Conservation (phyloP, 2,888 invertebrate genomes). For the Galeopsomyia nigrocyanea region DNA sequence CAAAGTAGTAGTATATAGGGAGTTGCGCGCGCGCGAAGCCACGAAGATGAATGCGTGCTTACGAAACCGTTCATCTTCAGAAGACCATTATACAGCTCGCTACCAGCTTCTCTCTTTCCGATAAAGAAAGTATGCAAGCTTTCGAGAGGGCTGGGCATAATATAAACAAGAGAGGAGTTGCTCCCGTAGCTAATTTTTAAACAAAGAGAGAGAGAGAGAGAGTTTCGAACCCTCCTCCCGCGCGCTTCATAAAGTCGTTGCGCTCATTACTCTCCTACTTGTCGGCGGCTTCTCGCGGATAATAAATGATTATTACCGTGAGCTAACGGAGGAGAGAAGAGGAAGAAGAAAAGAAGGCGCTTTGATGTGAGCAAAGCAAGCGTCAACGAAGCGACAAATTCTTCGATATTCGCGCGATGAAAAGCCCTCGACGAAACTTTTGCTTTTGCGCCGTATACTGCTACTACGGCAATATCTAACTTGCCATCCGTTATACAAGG, state of each 20-base stretch:
- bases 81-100: constrained; percentile 37
- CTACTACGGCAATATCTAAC: not conserved
- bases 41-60: constrained; percentile 41
- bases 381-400: constrained; percentile 67
- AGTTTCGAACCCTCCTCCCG: constrained; percentile 58
- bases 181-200: constrained; percentile 64
- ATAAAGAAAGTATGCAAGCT: constrained; percentile 33
- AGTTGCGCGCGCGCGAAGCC: constrained; percentile 15
- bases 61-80: constrained; percentile 44
- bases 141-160: not conserved
- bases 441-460: constrained; percentile 4
- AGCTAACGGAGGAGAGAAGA: constrained; percentile 46
- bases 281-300: constrained; percentile 51
- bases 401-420: constrained; percentile 67
- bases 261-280: constrained; percentile 60
- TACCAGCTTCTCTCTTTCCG: constrained; percentile 24
- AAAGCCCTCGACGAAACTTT: constrained; percentile 58
- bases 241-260: constrained; percentile 61
- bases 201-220: constrained; percentile 68
- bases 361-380: constrained; percentile 66
- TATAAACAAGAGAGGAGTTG: constrained; percentile 40
- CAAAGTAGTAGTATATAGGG: not conserved
- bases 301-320: constrained; percentile 67
- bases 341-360: constrained; percentile 51
- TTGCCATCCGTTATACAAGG: not conserved